Percentiles rank a stretch among this genome's conserved stretches.
phyloP scores from a whole-genome alignment of 2,888 invertebrate genomes.

The Hydrotaea diabolus region DNA sequence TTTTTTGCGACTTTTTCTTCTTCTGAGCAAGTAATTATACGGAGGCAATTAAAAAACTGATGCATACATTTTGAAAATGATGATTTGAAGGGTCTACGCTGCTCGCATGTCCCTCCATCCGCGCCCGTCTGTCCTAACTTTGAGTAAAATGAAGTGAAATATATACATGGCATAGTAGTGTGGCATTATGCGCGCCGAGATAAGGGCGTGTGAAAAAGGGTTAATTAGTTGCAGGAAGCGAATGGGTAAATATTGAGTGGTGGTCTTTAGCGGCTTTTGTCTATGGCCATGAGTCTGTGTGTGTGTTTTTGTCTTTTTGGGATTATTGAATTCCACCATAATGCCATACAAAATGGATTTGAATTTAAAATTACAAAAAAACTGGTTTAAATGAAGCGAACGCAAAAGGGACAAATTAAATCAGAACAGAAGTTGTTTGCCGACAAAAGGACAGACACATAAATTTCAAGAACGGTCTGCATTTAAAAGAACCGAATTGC shows the following conservation, averaged over 20 bases:
- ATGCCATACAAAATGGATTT: conserved; percentile 12
- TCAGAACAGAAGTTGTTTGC: not conserved
- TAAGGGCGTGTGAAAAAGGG: conserved; percentile 67
- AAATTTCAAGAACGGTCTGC: too few species aligned
- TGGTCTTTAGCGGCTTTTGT: not conserved
- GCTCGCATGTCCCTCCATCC: too few species aligned
- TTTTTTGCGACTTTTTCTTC: not conserved
- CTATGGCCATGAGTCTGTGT: too few species aligned
- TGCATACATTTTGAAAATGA: conserved; percentile 35
- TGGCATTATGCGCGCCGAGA: conserved; percentile 20
- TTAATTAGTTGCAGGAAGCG: conserved; percentile 53
- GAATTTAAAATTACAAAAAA: conserved; percentile 12
- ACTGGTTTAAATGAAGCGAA: conserved; percentile 9
- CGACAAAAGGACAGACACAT: not conserved
- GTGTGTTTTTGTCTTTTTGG: conserved; percentile 49
- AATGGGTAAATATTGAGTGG: conserved; percentile 6
- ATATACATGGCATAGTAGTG: not conserved
- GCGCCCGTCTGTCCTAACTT: too few species aligned
- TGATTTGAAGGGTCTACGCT: conserved; percentile 62
- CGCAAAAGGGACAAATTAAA: not conserved
- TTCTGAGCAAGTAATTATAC: conserved; percentile 56
- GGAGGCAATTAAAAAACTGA: conserved; percentile 61
- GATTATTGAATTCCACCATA: conserved; percentile 18
- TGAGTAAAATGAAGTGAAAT: too few species aligned
- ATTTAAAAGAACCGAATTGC: too few species aligned